A percentile compares a stretch with the other conserved stretches of the same genome.
Evolutionary conservation across 2,113 vertebrate species (phyloP).

Genomic region (Dromaius novaehollandiae): DNA sequence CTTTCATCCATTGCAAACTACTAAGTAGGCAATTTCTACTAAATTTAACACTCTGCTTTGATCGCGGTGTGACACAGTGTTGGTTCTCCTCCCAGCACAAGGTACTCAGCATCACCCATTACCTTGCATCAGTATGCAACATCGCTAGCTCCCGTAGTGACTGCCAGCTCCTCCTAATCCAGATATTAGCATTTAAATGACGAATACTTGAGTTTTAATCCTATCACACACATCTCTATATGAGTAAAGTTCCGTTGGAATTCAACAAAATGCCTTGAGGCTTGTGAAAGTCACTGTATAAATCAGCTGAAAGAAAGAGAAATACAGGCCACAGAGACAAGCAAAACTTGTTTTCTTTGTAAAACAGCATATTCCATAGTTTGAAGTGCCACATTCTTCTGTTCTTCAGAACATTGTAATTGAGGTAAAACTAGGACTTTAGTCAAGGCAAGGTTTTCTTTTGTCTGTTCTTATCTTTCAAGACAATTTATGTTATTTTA

Average conservation of each 20-base stretch:
- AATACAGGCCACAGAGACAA: not conserved
- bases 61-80: not conserved
- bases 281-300: slow-evolving; percentile 43
- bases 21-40: not conserved
- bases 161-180: slow-evolving; percentile 23
- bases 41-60: not conserved
- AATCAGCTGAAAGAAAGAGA: not conserved
- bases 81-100: not conserved
- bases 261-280: slow-evolving; percentile 2
- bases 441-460: not conserved
- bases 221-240: slow-evolving; percentile 32
- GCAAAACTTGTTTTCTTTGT: slow-evolving; percentile 35
- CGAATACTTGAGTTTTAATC: slow-evolving; percentile 22
- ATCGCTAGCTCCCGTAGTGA: not conserved
- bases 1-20: not conserved
- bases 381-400: not conserved
- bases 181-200: slow-evolving; percentile 57
- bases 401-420: not conserved
- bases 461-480: not conserved
- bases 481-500: slow-evolving; percentile 1
- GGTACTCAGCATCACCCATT: not conserved
- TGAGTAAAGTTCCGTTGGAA: slow-evolving; percentile 22
- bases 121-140: slow-evolving; percentile 25
- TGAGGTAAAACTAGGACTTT: not conserved
- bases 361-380: slow-evolving; percentile 10